Conservation (phyloP, 2,113 vertebrate genomes). For the Cyprinodon tularosa region DNA sequence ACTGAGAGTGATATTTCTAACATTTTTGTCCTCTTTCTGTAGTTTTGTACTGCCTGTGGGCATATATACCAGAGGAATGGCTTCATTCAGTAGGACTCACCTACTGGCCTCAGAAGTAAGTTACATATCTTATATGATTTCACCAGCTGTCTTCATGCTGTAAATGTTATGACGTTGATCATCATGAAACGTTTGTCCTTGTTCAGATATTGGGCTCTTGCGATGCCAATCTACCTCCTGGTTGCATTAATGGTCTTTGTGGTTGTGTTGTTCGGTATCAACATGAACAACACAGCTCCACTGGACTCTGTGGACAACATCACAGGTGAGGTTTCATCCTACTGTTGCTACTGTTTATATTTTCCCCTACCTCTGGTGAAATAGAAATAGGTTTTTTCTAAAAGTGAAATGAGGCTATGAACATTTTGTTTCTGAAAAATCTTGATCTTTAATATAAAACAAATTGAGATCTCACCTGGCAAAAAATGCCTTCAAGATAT, state of each 20-base stretch:
- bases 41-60: conserved; percentile 96
- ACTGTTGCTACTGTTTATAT: neutral
- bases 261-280: conserved; percentile 89
- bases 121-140: conserved; percentile 10
- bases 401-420: neutral
- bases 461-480: neutral
- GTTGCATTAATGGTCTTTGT: conserved; percentile 79
- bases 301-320: conserved; percentile 88
- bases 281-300: conserved; percentile 92
- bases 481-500: neutral
- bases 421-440: neutral
- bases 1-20: neutral
- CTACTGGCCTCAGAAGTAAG: conserved; percentile 99
- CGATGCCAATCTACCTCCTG: conserved; percentile 88
- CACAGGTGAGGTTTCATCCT: conserved; percentile 81
- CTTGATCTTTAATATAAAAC: neutral
- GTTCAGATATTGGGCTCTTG: conserved; percentile 92
- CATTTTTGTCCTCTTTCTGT: conserved; percentile 4
- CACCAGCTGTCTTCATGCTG: neutral
- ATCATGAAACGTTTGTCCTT: neutral
- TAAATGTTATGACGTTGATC: neutral
- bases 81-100: conserved; percentile 90
- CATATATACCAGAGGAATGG: conserved; percentile 91
- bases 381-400: neutral
- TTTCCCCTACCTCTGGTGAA: neutral